phyloP scores from a whole-genome alignment of 1,140 invertebrate species.

The Onthophagus taurus region DNA sequence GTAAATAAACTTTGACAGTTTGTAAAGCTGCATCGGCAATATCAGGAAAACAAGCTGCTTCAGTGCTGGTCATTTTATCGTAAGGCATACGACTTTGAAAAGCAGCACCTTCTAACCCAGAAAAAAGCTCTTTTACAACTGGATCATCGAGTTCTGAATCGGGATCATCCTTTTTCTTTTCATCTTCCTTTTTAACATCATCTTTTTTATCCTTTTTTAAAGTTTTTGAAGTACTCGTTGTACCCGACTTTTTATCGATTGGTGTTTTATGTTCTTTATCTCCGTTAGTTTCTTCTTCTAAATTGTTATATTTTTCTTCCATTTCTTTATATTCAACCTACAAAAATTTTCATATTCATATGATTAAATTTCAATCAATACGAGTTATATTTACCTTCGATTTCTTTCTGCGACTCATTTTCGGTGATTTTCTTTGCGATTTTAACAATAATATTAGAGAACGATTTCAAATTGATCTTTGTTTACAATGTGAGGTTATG shows the following conservation, averaged over 20 bases:
- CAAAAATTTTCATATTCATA: constrained; percentile 13
- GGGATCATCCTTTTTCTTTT: constrained; percentile 43
- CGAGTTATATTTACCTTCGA: constrained; percentile 42
- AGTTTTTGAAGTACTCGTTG: constrained; percentile 35
- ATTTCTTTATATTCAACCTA: constrained; percentile 59
- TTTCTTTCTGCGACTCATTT: constrained; percentile 58
- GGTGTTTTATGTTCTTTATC: constrained; percentile 51
- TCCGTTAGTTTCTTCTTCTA: constrained; percentile 52
- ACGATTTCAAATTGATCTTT: background rate
- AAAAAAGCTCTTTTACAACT: constrained; percentile 35
- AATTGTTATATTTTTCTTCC: constrained; percentile 54
- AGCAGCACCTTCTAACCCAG: constrained; percentile 80
- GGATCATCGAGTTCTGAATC: constrained; percentile 37
- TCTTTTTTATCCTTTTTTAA: constrained; percentile 39
- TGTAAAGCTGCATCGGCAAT: constrained; percentile 71
- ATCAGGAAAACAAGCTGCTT: constrained; percentile 90
- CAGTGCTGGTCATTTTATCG: constrained; percentile 89
- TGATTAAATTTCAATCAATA: background rate
- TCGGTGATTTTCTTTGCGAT: constrained; percentile 3
- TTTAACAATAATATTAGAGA: constrained; percentile 2
- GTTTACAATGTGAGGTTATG: too few relatives aligned
- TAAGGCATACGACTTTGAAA: constrained; percentile 89
- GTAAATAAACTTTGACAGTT: constrained; percentile 83
- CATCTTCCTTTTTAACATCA: constrained; percentile 36
- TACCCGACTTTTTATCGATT: constrained; percentile 34